phyloP scores from a whole-genome alignment of 2,113 vertebrate species.

The Syngnathus floridae region DNA sequence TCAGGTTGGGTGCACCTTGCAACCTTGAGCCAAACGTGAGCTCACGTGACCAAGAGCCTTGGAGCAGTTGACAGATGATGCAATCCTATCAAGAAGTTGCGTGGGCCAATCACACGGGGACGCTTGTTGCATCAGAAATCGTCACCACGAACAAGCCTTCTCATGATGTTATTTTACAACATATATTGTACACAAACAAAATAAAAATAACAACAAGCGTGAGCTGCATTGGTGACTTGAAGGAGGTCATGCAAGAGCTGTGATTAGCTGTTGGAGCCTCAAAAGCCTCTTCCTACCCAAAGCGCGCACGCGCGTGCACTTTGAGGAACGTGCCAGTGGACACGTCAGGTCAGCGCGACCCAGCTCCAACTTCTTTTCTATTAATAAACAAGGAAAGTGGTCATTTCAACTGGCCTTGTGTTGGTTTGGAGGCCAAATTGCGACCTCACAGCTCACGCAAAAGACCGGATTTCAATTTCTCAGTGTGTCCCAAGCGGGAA shows the following conservation, averaged over 20 bases:
- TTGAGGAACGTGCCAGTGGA: slow-evolving; percentile 55
- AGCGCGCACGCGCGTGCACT: background rate
- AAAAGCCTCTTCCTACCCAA: background rate
- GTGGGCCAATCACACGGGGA: slow-evolving; percentile 16
- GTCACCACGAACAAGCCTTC: background rate
- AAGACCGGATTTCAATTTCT: slow-evolving; percentile 36
- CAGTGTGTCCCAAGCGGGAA: slow-evolving; percentile 13
- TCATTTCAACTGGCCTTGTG: slow-evolving; percentile 56
- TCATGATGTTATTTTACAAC: too few relatives aligned
- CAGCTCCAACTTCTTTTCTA: slow-evolving; percentile 34
- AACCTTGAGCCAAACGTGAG: slow-evolving; percentile 24
- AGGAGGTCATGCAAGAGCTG: slow-evolving; percentile 18
- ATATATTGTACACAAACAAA: too few relatives aligned
- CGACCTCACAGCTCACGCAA: slow-evolving; percentile 15
- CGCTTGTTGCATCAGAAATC: slow-evolving; percentile 18
- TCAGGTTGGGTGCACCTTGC: slow-evolving; percentile 6
- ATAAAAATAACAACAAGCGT: too few relatives aligned
- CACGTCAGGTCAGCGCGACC: slow-evolving; percentile 41
- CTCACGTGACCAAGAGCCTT: slow-evolving; percentile 30
- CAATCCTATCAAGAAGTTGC: slow-evolving; percentile 55
- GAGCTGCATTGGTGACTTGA: background rate
- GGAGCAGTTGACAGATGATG: slow-evolving; percentile 52
- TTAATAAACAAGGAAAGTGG: slow-evolving; percentile 59
- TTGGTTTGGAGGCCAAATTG: slow-evolving; percentile 31
- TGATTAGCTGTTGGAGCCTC: slow-evolving; percentile 19